phyloP scores from a whole-genome alignment of 2,113 vertebrate genomes.

The Rhombomys opimus region DNA sequence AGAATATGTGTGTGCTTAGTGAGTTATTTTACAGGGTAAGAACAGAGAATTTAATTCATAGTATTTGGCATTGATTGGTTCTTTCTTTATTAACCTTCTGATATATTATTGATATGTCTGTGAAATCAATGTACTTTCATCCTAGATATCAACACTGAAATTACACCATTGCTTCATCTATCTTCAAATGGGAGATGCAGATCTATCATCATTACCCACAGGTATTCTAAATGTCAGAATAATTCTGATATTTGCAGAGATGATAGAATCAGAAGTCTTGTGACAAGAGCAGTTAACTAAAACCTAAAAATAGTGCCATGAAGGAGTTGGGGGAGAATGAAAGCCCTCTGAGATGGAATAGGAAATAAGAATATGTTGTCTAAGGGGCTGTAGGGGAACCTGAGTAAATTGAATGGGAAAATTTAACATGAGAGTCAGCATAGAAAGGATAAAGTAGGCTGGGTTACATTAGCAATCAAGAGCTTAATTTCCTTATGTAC shows the following conservation, averaged over 20 bases:
- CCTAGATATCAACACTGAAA: not conserved
- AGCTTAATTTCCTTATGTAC: not conserved
- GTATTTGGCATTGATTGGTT: conserved; percentile 3
- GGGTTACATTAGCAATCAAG: conserved; percentile 8
- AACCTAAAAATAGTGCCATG: not conserved
- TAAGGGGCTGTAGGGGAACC: not conserved
- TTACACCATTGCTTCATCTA: not conserved
- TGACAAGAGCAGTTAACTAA: not conserved
- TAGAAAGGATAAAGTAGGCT: not conserved
- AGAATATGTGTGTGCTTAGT: not conserved
- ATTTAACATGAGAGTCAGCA: not conserved
- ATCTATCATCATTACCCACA: not conserved
- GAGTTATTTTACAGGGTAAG: conserved; percentile 42
- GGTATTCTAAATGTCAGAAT: not conserved
- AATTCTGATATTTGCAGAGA: not conserved
- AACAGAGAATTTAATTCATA: conserved; percentile 19
- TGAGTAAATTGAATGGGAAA: not conserved
- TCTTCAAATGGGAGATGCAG: not conserved
- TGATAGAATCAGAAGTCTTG: not conserved
- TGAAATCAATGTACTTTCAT: conserved; percentile 3
- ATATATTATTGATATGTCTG: not conserved
- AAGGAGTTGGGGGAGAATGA: not conserved
- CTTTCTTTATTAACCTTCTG: conserved; percentile 2
- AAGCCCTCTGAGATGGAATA: not conserved
- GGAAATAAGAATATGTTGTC: not conserved